These are phyloP conservation scores for Galbula dea DNA, from an alignment of 2,113 vertebrate genomes.

Conservation along the genomic window DNA sequence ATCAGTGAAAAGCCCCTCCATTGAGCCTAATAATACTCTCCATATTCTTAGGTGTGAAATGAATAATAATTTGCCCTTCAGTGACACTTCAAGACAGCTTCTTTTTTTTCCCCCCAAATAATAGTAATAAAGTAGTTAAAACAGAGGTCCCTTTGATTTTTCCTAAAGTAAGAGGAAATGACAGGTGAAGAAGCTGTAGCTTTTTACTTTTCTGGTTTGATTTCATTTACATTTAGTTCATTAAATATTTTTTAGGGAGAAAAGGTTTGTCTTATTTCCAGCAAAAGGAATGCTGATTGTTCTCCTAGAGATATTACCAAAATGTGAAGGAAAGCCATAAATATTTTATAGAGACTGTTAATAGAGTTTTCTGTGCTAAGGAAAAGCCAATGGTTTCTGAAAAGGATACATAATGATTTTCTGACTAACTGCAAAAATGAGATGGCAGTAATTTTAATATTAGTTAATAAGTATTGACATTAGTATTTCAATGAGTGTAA, in stretches of 20 bases:
- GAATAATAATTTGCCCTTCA: not conserved
- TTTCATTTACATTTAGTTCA: not conserved
- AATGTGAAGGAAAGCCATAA: constrained; percentile 43
- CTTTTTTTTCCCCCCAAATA: not conserved
- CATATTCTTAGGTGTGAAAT: not conserved
- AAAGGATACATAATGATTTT: constrained; percentile 40
- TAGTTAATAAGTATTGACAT: constrained; percentile 58
- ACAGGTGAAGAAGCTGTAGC: not conserved
- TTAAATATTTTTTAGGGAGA: constrained; percentile 11
- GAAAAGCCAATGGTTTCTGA: constrained; percentile 43
- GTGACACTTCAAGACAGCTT: not conserved
- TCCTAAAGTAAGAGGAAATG: not conserved
- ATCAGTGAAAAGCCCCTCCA: not conserved
- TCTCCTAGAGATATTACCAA: constrained; percentile 46
- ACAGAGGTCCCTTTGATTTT: not conserved
- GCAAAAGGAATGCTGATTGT: constrained; percentile 32
- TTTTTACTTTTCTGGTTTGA: not conserved
- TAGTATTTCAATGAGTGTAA: constrained; percentile 39
- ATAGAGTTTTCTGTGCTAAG: constrained; percentile 49
- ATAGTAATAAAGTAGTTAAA: not conserved
- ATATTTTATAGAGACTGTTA: constrained; percentile 59
- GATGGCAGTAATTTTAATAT: constrained; percentile 18
- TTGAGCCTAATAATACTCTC: not conserved
- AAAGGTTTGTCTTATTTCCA: constrained; percentile 36
- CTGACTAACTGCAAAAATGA: constrained; percentile 38